Evolutionary conservation across 2,113 vertebrate species (phyloP).

Genomic region (Colossoma macropomum): DNA sequence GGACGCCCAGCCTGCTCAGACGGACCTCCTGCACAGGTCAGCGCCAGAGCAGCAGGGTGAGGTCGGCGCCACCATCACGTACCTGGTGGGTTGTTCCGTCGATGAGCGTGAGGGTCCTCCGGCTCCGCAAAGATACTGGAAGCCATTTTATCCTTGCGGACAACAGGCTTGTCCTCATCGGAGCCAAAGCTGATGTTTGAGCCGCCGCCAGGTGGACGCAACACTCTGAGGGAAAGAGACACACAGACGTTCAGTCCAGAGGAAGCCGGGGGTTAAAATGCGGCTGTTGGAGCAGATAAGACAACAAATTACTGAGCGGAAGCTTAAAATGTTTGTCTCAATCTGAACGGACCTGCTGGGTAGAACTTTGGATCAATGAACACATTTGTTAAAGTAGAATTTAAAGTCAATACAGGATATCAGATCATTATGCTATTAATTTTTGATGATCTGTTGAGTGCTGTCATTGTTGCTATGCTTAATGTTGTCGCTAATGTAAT

Average conservation of each 20-base stretch:
- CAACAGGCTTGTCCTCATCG: constrained; percentile 83
- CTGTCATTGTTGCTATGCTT: too few species aligned
- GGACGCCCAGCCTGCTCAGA: too few species aligned
- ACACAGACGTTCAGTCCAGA: background rate
- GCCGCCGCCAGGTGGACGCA: constrained; percentile 92
- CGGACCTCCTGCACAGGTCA: background rate
- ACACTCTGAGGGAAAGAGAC: constrained; percentile 76
- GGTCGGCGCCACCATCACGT: background rate
- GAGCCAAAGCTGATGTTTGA: constrained; percentile 91
- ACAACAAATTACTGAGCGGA: background rate
- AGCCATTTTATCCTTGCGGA: constrained; percentile 92
- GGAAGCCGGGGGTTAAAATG: background rate
- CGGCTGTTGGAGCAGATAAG: background rate
- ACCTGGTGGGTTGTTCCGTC: constrained; percentile 84
- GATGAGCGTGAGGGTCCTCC: constrained; percentile 85
- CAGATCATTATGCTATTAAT: too few species aligned
- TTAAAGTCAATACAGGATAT: too few species aligned
- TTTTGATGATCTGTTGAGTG: too few species aligned
- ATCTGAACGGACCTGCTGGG: too few species aligned
- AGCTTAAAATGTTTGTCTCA: background rate
- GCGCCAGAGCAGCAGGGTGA: background rate
- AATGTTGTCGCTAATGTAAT: too few species aligned
- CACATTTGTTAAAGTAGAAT: too few species aligned
- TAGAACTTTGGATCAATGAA: too few species aligned
- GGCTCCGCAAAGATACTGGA: constrained; percentile 94